Evolutionary conservation across 23 tunicate species (phyloP), one percentile per base, ranked within the genome.

Genomic region (Diplosoma virens): DNA sequence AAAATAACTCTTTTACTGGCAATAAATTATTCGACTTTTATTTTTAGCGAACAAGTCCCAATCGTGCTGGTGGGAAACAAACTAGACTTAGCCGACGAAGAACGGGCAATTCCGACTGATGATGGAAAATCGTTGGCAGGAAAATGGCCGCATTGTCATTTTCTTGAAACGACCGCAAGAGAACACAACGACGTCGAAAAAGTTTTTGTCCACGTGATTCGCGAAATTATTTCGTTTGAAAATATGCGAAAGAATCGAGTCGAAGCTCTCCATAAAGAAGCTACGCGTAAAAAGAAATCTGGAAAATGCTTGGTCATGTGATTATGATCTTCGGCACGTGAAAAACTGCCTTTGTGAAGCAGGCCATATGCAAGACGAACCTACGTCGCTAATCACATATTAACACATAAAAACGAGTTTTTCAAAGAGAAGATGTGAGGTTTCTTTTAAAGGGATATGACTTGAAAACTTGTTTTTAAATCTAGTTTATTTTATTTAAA

Each of bases 31-130:
- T n/a, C 14, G 50, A 41, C 50, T 7, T 4, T 63, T 6, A 17
- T 34, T 67, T 76, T 23, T 82, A 90, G 97, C 18, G 90, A 90
- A 36, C 82, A 84, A 50, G 90, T 84, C 0, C 97, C 97, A 1
- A 80, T 90, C 32, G 78, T 85, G 20, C 80, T 85, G 32, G 92
- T 85, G n/a, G 92, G 92, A 16, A 85, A 85, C 80, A 90, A 90
- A 66, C 58, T 78, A n/a, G 97, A 90, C 46, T 33, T 90, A 45
- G 84, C 84, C 1, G 83, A 79, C 26, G 28, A 63, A 9, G 83
- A 66, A 32, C 59, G 97, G 47, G 79, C 58, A 22, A 83, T 90
- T 1, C 76, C 66, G 23, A 78, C 20, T 9, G 82, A 67, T 5
- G 70, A 32, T 6, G 97, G 78, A 1, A 80, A 61, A 24, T 47